phyloP scores from a whole-genome alignment of 2,888 invertebrate genomes.

The Chaetoderma sp. region DNA sequence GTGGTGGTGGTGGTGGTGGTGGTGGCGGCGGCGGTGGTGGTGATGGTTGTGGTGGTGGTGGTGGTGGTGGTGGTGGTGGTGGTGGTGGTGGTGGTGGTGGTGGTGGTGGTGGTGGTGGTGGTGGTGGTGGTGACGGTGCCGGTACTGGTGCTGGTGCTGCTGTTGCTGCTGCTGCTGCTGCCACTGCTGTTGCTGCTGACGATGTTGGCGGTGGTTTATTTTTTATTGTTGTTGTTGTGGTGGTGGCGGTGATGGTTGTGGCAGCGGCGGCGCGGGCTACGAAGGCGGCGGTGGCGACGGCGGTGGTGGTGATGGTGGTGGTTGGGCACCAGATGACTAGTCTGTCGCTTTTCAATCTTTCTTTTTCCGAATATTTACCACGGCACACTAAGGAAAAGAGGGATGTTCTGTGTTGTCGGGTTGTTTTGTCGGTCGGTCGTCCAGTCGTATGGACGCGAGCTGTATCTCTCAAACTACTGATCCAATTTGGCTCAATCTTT shows the following conservation, averaged over 20 bases:
- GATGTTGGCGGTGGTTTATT: slow-evolving; percentile 3
- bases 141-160: neutral
- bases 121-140: neutral
- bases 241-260: neutral
- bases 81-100: slow-evolving; percentile 1
- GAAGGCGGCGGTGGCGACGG: neutral
- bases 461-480: too few species aligned
- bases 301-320: slow-evolving; percentile 3
- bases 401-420: too few species aligned
- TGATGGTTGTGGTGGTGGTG: slow-evolving; percentile 3
- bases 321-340: neutral
- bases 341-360: too few species aligned
- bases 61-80: slow-evolving; percentile 2
- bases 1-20: slow-evolving; percentile 3
- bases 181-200: neutral
- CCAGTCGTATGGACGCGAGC: too few species aligned
- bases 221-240: too few species aligned
- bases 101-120: neutral
- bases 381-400: too few species aligned
- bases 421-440: too few species aligned
- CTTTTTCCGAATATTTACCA: too few species aligned
- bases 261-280: neutral
- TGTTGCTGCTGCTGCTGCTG: neutral
- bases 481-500: too few species aligned
- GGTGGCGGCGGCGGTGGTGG: neutral